A percentile compares a stretch with the other conserved stretches of the same genome.
phyloP scores from a whole-genome alignment of 2,113 vertebrate species.

The Atrichornis clamosus region DNA sequence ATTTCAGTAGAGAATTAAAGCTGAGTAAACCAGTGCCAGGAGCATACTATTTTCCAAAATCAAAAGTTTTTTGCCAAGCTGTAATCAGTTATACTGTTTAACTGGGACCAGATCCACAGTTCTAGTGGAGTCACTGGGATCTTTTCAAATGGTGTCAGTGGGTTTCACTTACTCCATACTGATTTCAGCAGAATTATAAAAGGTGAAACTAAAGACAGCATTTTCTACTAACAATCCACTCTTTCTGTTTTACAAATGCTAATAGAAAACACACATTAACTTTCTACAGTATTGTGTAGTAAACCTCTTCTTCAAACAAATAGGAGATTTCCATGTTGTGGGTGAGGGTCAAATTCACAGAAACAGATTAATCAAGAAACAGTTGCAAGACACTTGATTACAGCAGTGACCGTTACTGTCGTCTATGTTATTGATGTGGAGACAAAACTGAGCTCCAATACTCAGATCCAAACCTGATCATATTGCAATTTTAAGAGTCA shows the following conservation, averaged over 20 bases:
- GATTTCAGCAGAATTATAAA: not conserved
- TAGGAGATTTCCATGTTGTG: not conserved
- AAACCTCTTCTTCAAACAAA: not conserved
- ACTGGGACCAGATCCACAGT: not conserved
- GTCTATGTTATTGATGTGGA: not conserved
- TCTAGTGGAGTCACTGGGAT: not conserved
- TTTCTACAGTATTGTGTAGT: not conserved
- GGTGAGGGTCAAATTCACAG: not conserved
- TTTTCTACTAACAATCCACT: not conserved
- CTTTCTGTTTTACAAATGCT: not conserved
- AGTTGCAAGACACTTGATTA: not conserved
- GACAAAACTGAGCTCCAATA: not conserved
- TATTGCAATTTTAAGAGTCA: not conserved
- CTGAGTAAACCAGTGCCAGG: not conserved
- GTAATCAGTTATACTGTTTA: not conserved
- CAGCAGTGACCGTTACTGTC: not conserved
- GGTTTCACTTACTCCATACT: not conserved
- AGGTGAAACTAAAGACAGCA: not conserved
- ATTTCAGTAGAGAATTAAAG: not conserved
- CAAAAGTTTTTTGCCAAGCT: not conserved
- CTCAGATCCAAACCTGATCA: not conserved
- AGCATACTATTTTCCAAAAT: not conserved
- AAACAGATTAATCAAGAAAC: not conserved
- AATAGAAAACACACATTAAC: not conserved
- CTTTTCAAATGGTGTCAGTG: not conserved